Base-by-base conservation (phyloP, 1,140 invertebrate genomes). In the Littorina saxatilis region DNA sequence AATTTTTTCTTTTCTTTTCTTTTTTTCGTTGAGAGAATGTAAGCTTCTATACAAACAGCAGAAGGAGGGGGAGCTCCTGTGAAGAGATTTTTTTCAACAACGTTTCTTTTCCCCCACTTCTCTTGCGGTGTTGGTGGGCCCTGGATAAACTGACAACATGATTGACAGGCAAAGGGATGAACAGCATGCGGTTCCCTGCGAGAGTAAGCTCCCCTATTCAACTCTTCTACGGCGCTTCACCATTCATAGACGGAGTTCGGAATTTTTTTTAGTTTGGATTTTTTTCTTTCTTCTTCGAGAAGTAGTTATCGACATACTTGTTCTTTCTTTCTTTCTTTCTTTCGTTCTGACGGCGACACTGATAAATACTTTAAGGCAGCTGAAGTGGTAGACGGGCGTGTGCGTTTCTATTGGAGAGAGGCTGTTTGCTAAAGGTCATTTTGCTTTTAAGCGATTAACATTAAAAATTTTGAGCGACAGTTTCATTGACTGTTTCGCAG, bases 91-190 rank as follows among this genome's bases (percentile, higher is more conserved):
- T n/a, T n/a, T n/a, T n/a, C n/a, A n/a, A n/a, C n/a, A n/a, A n/a
- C n/a, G n/a, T n/a, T n/a, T n/a, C n/a, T n/a, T n/a, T n/a, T n/a
- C n/a, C n/a, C n/a, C n/a, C n/a, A n/a, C n/a, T n/a, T n/a, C n/a
- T n/a, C n/a, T 47, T 17, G 17, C 7, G 5, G 43, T 47, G 43
- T 17, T 47, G 43, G 43, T 5, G 55, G n/a, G n/a, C 55, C 55
- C 55, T 58, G n/a, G 55, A 23, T 58, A 58, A 58, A 58, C 55
- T 58, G 55, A 58, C 55, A 58, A 23, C 55, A 9, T 58, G 55
- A 58, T 58, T 58, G 55, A 58, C 55, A 58, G 55, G 9, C 55
- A 58, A 58, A 58, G 55, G n/a, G 55, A 58, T 7, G 23, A 58
- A n/a, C 55, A 58, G 55, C 55, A 27, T n/a, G 55, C 55, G 55